Conservation (phyloP, 2,888 invertebrate genomes). For the Platycheirus rosarum region DNA sequence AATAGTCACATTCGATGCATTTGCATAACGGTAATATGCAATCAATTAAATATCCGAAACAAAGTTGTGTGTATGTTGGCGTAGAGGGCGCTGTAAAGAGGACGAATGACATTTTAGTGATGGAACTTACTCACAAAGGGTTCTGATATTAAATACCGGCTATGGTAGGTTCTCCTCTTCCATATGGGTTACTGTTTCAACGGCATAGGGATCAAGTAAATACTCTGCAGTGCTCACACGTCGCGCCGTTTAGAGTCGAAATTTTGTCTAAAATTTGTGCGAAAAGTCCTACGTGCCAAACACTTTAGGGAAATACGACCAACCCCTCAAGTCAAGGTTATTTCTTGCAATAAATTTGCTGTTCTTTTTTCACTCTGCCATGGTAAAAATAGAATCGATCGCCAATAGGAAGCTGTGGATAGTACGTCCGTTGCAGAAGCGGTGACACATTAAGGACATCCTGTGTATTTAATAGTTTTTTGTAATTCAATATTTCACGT, state of each 20-base stretch:
- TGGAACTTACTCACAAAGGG: too few species aligned
- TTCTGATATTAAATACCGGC: not conserved
- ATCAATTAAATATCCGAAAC: conserved; percentile 57
- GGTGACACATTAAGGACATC: conserved; percentile 20
- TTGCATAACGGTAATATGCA: conserved; percentile 44
- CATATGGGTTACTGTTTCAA: too few species aligned
- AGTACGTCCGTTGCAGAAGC: not conserved
- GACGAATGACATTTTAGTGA: too few species aligned
- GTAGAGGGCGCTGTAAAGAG: not conserved
- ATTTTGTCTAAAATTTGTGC: not conserved
- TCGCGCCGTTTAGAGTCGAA: not conserved
- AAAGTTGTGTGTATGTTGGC: conserved; percentile 23
- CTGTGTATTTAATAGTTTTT: conserved; percentile 8
- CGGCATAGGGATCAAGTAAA: not conserved
- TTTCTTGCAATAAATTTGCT: not conserved
- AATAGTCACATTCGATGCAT: conserved; percentile 40
- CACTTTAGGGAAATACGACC: not conserved
- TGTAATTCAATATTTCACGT: conserved; percentile 43
- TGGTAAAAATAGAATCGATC: not conserved
- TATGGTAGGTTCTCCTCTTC: too few species aligned
- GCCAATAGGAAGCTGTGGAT: not conserved
- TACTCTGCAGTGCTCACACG: not conserved
- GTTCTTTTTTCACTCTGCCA: not conserved
- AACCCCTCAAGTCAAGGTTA: not conserved
- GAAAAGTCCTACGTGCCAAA: not conserved